phyloP scores from a whole-genome alignment of 1,140 invertebrate genomes.

The Ceratina japonica region DNA sequence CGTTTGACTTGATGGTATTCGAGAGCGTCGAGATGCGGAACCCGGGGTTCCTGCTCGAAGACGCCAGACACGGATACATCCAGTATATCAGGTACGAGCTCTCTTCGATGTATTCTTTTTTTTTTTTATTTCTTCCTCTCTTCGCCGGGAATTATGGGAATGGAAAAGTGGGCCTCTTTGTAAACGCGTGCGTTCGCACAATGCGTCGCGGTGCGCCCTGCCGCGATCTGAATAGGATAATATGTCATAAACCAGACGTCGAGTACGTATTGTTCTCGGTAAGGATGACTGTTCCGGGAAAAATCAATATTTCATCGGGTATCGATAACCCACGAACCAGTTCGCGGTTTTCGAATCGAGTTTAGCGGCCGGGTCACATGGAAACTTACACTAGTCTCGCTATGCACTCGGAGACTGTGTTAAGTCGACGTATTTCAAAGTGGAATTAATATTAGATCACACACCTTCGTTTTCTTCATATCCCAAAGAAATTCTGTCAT shows the following conservation, averaged over 20 bases:
- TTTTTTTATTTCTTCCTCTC: not conserved
- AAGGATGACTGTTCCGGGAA: not conserved
- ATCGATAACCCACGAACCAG: not conserved
- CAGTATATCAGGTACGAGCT: constrained; percentile 75
- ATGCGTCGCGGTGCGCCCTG: not conserved
- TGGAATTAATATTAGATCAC: too few species aligned
- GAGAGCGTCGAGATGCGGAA: constrained; percentile 78
- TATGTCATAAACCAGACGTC: constrained; percentile 13
- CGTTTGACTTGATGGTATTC: constrained; percentile 72
- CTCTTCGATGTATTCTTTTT: not conserved
- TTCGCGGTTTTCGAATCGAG: not conserved
- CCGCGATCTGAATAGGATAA: constrained; percentile 24
- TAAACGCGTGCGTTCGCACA: not conserved
- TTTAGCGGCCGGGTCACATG: not conserved
- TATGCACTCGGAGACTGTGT: too few species aligned
- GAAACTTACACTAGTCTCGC: not conserved
- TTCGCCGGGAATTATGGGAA: not conserved
- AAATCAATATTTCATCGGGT: constrained; percentile 18
- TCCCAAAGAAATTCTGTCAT: too few species aligned
- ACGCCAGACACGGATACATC: constrained; percentile 78
- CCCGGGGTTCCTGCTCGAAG: constrained; percentile 77
- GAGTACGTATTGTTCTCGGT: constrained; percentile 16
- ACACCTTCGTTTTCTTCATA: too few species aligned
- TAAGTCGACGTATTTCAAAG: too few species aligned
- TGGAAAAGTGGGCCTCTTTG: not conserved